Conservation (phyloP, 2,797 vertebrate species). For the Phoxinus dragarum region DNA sequence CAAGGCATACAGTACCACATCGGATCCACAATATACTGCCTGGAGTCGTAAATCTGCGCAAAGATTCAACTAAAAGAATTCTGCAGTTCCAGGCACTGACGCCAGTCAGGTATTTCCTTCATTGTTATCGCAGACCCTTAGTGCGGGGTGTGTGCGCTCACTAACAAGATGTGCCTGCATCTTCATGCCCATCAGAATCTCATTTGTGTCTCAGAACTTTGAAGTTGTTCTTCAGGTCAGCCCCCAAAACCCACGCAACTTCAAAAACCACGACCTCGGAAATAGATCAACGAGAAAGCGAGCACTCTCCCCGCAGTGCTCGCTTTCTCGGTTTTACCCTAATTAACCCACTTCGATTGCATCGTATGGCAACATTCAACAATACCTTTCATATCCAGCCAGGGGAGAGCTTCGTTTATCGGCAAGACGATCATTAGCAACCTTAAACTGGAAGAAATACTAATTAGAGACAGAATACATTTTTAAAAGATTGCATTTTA, state of each 20-base stretch:
- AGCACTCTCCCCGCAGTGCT: constrained; percentile 66
- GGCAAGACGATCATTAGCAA: constrained; percentile 65
- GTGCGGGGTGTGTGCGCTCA: constrained; percentile 13
- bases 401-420: constrained; percentile 70
- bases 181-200: constrained; percentile 52
- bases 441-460: constrained; percentile 19
- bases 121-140: constrained; percentile 26
- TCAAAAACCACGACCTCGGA: constrained; percentile 64
- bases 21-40: not conserved
- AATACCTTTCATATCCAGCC: constrained; percentile 73
- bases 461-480: constrained; percentile 48
- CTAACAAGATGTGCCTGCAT: constrained; percentile 49
- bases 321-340: constrained; percentile 59
- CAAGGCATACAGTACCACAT: not conserved
- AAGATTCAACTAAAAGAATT: not conserved
- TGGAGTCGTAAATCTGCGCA: not conserved
- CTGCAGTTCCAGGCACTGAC: not conserved
- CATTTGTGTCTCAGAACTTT: constrained; percentile 58
- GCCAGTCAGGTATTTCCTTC: constrained; percentile 35
- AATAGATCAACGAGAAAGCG: constrained; percentile 66
- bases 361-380: constrained; percentile 71
- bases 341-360: constrained; percentile 77
- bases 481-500: not conserved
- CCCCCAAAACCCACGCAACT: constrained; percentile 56
- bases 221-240: constrained; percentile 62